phyloP scores from a whole-genome alignment of 2,797 vertebrate genomes.

The Sebastes kiyomatsui region DNA sequence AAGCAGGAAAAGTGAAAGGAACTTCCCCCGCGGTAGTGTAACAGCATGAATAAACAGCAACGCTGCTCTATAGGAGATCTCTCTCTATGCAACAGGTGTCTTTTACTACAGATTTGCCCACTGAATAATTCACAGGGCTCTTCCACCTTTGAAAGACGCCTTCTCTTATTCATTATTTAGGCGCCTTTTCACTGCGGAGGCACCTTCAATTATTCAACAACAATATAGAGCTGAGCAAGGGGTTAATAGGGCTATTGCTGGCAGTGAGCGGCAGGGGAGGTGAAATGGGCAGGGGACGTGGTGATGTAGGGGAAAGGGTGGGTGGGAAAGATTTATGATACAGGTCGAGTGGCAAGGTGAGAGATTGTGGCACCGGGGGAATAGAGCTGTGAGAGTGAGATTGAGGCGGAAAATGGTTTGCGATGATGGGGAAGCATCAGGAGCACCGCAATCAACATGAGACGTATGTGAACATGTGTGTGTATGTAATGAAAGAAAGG shows the following conservation, averaged over 20 bases:
- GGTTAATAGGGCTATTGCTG: conserved; percentile 84
- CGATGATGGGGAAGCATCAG: conserved; percentile 41
- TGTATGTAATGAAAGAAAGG: conserved; percentile 20
- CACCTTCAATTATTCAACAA: conserved; percentile 84
- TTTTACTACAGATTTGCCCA: conserved; percentile 81
- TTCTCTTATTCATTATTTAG: conserved; percentile 82
- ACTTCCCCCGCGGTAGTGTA: not conserved
- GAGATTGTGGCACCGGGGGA: conserved; percentile 62
- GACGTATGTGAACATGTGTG: conserved; percentile 5
- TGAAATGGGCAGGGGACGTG: conserved; percentile 50
- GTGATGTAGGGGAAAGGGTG: conserved; percentile 23
- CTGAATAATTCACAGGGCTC: conserved; percentile 81
- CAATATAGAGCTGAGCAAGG: conserved; percentile 81
- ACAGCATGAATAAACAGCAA: conserved; percentile 42
- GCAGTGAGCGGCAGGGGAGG: conserved; percentile 62
- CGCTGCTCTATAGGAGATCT: conserved; percentile 10
- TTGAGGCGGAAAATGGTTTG: conserved; percentile 29
- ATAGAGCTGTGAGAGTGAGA: conserved; percentile 51
- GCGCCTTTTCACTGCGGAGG: conserved; percentile 75
- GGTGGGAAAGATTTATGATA: conserved; percentile 75
- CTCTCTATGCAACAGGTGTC: conserved; percentile 77
- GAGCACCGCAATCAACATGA: conserved; percentile 10
- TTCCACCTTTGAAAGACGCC: conserved; percentile 80
- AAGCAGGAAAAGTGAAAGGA: not conserved
- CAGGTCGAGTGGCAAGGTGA: conserved; percentile 64